These are phyloP conservation scores for Phaenicophaeus curvirostris DNA, from an alignment of 2,797 vertebrate species.

Conservation along the genomic window DNA sequence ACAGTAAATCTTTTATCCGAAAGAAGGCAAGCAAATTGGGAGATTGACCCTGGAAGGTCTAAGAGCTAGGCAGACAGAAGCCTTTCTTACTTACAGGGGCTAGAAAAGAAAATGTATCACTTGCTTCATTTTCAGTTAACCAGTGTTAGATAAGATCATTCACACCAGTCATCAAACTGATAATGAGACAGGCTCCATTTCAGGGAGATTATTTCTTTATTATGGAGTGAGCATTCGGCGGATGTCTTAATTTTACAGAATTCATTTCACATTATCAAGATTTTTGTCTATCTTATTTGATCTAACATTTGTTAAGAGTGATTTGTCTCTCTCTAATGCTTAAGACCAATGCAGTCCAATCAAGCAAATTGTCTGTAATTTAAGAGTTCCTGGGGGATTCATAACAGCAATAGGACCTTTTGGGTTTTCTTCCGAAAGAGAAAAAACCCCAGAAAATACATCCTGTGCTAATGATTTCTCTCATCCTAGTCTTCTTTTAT, in stretches of 20 bases:
- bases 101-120: neutral
- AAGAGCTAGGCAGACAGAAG: neutral
- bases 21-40: neutral
- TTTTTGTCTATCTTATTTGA: conserved; percentile 69
- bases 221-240: conserved; percentile 32
- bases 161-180: conserved; percentile 34
- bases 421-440: conserved; percentile 15
- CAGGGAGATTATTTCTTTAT: conserved; percentile 53
- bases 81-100: neutral
- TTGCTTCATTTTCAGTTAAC: conserved; percentile 18
- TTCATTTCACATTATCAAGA: conserved; percentile 68
- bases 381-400: conserved; percentile 64
- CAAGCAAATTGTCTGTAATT: conserved; percentile 72
- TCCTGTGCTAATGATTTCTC: conserved; percentile 67
- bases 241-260: conserved; percentile 68
- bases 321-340: conserved; percentile 68
- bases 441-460: conserved; percentile 2
- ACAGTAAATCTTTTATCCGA: neutral
- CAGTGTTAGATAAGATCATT: conserved; percentile 28
- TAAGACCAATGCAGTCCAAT: conserved; percentile 65
- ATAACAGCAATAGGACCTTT: conserved; percentile 51
- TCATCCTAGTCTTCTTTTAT: conserved; percentile 63
- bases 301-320: conserved; percentile 68
- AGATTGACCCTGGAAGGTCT: neutral
- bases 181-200: conserved; percentile 60